Evolutionary conservation across 1,140 invertebrate genomes (phyloP).

Genomic region (Leptinotarsa lineolata): DNA sequence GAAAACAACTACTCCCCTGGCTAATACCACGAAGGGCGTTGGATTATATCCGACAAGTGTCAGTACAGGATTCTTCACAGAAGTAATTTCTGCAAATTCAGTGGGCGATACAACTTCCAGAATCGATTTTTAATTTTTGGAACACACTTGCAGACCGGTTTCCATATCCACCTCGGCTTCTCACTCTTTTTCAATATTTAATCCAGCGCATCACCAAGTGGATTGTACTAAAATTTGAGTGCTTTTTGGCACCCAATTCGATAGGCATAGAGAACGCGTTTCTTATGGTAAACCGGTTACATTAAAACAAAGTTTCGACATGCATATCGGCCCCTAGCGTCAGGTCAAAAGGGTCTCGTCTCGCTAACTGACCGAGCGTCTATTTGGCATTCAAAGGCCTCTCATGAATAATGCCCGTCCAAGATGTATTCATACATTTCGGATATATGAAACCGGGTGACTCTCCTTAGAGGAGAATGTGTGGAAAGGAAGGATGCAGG

Average conservation of each 20-base stretch:
- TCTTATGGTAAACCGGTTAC: slow-evolving; percentile 18
- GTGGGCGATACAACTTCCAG: no score
- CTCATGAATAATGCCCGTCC: slow-evolving; percentile 16
- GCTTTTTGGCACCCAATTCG: not conserved
- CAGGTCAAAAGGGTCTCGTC: slow-evolving; percentile 20
- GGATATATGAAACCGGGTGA: slow-evolving; percentile 7
- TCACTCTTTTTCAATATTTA: no score
- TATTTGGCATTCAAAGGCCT: slow-evolving; percentile 23
- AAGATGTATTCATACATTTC: slow-evolving; percentile 19
- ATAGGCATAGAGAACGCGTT: slow-evolving; percentile 5
- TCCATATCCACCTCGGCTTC: no score
- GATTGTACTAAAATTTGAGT: not conserved
- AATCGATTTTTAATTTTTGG: no score
- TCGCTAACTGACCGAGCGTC: slow-evolving; percentile 14
- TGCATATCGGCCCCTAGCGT: slow-evolving; percentile 20
- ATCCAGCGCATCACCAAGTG: not conserved
- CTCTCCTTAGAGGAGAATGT: not conserved
- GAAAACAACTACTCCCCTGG: no score
- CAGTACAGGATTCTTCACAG: no score
- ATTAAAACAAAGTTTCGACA: slow-evolving; percentile 22
- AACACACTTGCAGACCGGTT: no score
- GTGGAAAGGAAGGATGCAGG: no score
- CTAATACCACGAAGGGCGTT: no score
- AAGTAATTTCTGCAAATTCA: no score
- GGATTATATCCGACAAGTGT: no score